Conservation (phyloP, 2,888 invertebrate species). For the Fragum sueziense region DNA sequence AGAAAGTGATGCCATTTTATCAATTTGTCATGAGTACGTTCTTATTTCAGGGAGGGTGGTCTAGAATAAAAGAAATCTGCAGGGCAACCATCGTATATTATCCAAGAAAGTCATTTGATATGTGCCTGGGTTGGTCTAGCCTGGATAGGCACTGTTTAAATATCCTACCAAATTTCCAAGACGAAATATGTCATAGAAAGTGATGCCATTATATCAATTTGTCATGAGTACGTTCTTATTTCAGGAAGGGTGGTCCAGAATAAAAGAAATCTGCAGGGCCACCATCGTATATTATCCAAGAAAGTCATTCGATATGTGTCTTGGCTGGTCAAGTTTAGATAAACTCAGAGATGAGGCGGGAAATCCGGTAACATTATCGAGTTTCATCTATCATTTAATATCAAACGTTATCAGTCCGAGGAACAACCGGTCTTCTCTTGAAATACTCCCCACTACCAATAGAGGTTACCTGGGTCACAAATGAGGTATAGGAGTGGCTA, state of each 20-base stretch:
- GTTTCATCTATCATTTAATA: too few relatives aligned
- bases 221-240: not conserved
- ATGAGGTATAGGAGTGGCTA: too few relatives aligned
- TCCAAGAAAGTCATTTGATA: constrained; percentile 50
- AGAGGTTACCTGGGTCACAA: too few relatives aligned
- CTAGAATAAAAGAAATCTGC: constrained; percentile 47
- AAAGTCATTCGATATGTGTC: constrained; percentile 53
- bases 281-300: constrained; percentile 56
- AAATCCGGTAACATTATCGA: constrained; percentile 30
- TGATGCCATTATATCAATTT: not conserved
- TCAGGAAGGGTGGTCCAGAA: constrained; percentile 55
- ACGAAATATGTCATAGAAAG: too few relatives aligned
- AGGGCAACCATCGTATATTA: constrained; percentile 54
- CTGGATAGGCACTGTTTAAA: constrained; percentile 39
- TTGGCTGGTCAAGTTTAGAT: constrained; percentile 56
- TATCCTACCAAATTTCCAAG: too few relatives aligned
- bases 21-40: too few relatives aligned
- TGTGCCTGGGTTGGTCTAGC: constrained; percentile 57
- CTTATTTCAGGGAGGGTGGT: constrained; percentile 49
- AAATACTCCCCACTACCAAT: too few relatives aligned
- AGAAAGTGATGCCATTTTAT: too few relatives aligned
- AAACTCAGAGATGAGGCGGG: constrained; percentile 24
- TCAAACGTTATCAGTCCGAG: too few relatives aligned
- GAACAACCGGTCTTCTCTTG: too few relatives aligned
- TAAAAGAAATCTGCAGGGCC: constrained; percentile 54